Base-by-base conservation (phyloP, 2,888 invertebrate species). In the Caenorhabditis sinica region DNA sequence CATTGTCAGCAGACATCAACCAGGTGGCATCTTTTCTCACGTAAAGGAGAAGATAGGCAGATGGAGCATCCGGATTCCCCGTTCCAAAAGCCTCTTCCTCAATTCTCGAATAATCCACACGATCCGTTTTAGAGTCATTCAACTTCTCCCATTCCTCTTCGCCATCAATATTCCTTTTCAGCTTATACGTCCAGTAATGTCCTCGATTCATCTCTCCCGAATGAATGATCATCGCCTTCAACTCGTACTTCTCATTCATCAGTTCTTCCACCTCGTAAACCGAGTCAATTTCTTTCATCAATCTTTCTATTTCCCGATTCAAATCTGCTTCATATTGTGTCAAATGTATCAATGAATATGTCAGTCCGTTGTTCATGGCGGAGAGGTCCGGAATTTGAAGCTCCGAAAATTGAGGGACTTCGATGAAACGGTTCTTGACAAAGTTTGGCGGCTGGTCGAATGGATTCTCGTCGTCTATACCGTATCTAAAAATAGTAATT, bases 181-280 rank as follows among this genome's bases (percentile, higher is more conserved):
- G 51, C 28, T 56, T 60, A 68, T 82, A 87, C 0, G 79, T 80
- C 82, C 82, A 87, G 43, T 87, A 87, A 68, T 87, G 87, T 1
- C 87, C 87, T 5, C 74, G 33, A 33, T 68, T 74, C 1, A 84
- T 80, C n/a, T 84, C 86, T 60, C 87, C 87, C 0, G 74, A 60
- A 36, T 87, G 87, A 23, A 86, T 77, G 36, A 87, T 83, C 11
- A 86, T 53, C 1, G 79, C 77, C 15, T 86, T 77, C 5, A 87
- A 72, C 0, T 63, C 49, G 25, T 87, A 87, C 20, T 69, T 58
- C 17, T 82, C 56, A 25, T 81, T 40, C n/a, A 79, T 63, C 8
- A 87, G 56, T 25, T 76, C 68, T 1, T 45, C 28, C 13, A 40
- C 33, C 9, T 87, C 85, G 33, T 79, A 84, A 0, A 75, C 43